Evolutionary conservation across 1,140 invertebrate genomes (phyloP).

Genomic region (Leucophenga varia): DNA sequence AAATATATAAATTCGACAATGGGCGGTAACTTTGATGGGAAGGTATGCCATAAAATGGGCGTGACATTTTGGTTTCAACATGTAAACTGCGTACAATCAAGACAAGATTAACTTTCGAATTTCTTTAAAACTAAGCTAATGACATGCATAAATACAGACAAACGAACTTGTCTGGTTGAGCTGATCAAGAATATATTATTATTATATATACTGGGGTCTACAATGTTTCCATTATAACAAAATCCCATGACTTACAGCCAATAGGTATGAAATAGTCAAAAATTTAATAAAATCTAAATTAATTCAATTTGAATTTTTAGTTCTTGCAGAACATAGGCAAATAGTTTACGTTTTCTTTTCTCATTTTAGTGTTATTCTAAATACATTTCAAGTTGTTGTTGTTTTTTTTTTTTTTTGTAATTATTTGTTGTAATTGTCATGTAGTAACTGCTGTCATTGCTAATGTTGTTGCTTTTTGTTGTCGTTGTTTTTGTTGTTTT

Average conservation of each 20-base stretch:
- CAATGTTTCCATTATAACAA: neutral
- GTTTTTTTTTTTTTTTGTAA: constrained; percentile 2
- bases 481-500: neutral
- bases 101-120: too few relatives aligned
- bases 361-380: neutral
- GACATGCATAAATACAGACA: too few relatives aligned
- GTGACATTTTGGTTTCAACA: too few relatives aligned
- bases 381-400: constrained; percentile 2
- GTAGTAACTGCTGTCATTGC: neutral
- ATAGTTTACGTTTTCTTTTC: neutral
- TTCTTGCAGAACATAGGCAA: neutral
- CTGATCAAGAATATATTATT: too few relatives aligned
- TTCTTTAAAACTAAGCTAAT: too few relatives aligned
- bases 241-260: neutral
- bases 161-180: too few relatives aligned
- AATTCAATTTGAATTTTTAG: constrained; percentile 9
- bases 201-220: too few relatives aligned
- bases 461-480: constrained; percentile 1
- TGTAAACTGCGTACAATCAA: too few relatives aligned
- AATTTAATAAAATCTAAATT: constrained; percentile 4
- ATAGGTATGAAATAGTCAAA: neutral
- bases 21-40: too few relatives aligned
- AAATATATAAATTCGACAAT: too few relatives aligned
- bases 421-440: constrained; percentile 6
- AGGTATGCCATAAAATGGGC: too few relatives aligned